These are phyloP conservation scores for Dexiosoma caninum DNA, from an alignment of 2,888 invertebrate genomes.

Conservation along the genomic window DNA sequence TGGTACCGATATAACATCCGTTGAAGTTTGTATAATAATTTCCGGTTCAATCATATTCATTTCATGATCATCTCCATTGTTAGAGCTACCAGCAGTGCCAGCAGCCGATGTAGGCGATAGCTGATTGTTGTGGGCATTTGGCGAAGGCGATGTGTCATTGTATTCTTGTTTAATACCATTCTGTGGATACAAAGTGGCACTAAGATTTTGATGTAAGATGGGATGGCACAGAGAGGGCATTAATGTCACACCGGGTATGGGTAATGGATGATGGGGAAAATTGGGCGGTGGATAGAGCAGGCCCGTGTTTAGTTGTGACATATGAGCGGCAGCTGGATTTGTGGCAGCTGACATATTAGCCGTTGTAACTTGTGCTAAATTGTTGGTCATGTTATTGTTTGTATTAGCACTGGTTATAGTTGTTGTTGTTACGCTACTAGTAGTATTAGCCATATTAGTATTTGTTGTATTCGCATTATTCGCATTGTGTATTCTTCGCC, in stretches of 20 bases:
- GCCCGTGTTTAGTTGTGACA: conserved; percentile 71
- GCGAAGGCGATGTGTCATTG: conserved; percentile 41
- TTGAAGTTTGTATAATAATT: conserved; percentile 73
- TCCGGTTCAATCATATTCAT: conserved; percentile 73
- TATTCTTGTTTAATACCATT: conserved; percentile 75
- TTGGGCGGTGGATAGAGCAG: conserved; percentile 72
- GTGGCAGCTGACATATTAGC: conserved; percentile 48
- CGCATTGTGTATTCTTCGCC: conserved; percentile 57
- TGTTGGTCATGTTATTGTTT: conserved; percentile 45
- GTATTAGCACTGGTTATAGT: conserved; percentile 59
- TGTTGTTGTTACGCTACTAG: conserved; percentile 66
- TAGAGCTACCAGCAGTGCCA: conserved; percentile 18
- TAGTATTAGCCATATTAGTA: conserved; percentile 50
- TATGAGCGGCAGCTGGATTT: conserved; percentile 68
- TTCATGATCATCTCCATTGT: conserved; percentile 69
- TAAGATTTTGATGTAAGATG: conserved; percentile 73
- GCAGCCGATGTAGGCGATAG: conserved; percentile 29
- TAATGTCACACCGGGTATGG: conserved; percentile 72
- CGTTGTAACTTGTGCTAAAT: conserved; percentile 32
- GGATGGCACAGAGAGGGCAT: conserved; percentile 75
- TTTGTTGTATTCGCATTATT: conserved; percentile 57
- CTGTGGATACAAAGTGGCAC: conserved; percentile 71
- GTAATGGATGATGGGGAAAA: conserved; percentile 73
- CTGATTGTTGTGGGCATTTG: conserved; percentile 64
- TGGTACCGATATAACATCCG: conserved; percentile 71